Evolutionary conservation across 2,797 vertebrate genomes (phyloP).

Genomic region (Mionectes olivaceus): DNA sequence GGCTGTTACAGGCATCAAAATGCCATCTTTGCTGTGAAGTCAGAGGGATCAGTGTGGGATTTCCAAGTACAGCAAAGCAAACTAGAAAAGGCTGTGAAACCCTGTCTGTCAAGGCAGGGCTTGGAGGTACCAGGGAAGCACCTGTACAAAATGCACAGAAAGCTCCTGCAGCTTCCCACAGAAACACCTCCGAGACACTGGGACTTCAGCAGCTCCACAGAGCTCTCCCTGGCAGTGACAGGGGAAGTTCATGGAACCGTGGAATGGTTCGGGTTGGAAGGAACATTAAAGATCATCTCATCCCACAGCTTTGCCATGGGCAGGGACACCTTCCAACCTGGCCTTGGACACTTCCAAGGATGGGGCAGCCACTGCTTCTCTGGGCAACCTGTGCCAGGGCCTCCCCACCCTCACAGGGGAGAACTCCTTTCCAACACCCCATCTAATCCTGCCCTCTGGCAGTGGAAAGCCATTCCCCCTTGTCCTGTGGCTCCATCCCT

Average conservation of each 20-base stretch:
- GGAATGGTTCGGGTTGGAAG: background rate
- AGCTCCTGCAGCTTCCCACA: background rate
- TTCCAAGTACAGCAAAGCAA: background rate
- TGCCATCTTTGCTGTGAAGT: accelerated
- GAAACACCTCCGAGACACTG: background rate
- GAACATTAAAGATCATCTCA: background rate
- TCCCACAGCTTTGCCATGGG: accelerated
- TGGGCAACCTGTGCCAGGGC: no score
- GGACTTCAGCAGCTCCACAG: background rate
- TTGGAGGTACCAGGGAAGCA: background rate
- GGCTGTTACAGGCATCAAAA: background rate
- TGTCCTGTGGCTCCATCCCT: background rate
- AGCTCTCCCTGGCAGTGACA: background rate
- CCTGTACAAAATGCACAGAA: accelerated
- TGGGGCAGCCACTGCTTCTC: background rate
- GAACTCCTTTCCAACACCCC: background rate
- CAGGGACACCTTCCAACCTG: background rate
- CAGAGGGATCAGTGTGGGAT: background rate
- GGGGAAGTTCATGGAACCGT: background rate
- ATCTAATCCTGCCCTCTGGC: background rate
- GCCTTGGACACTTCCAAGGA: background rate
- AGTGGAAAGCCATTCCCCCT: background rate
- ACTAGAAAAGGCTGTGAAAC: background rate
- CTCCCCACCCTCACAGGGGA: accelerated
- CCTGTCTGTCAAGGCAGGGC: background rate